Evolutionary conservation across 2,888 invertebrate species (phyloP).

Genomic region (Thereva nobilitata): DNA sequence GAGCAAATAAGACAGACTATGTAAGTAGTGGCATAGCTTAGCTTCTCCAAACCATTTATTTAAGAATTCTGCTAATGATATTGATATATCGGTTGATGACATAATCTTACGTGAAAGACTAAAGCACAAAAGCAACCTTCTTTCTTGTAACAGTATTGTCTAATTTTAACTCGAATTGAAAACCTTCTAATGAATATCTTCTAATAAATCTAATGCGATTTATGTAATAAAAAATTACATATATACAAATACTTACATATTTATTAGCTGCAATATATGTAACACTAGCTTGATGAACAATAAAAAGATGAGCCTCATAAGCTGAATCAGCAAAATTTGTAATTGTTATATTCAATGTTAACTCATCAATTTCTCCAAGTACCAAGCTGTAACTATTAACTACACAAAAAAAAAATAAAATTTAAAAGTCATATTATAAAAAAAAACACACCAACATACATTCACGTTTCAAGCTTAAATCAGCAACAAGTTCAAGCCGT

Average conservation of each 20-base stretch:
- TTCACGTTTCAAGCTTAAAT: slow-evolving; percentile 51
- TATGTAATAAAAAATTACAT: too few relatives aligned
- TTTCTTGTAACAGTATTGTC: too few relatives aligned
- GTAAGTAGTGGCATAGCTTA: too few relatives aligned
- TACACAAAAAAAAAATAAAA: slow-evolving; percentile 39
- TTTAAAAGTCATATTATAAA: slow-evolving; percentile 45
- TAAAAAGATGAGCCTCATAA: slow-evolving; percentile 82
- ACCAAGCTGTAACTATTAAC: slow-evolving; percentile 61
- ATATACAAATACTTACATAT: slow-evolving; percentile 53
- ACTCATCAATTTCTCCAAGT: slow-evolving; percentile 76
- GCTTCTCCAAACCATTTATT: too few relatives aligned
- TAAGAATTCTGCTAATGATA: too few relatives aligned
- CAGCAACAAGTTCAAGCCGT: slow-evolving; percentile 70
- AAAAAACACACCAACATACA: slow-evolving; percentile 46
- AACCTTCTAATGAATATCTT: too few relatives aligned
- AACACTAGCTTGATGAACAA: slow-evolving; percentile 76
- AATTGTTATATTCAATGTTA: slow-evolving; percentile 74
- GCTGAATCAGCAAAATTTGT: slow-evolving; percentile 85
- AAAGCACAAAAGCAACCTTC: too few relatives aligned
- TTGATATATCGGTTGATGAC: too few relatives aligned
- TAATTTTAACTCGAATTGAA: too few relatives aligned
- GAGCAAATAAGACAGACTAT: too few relatives aligned
- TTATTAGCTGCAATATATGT: slow-evolving; percentile 78
- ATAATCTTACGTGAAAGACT: too few relatives aligned
- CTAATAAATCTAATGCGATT: neutral